Percentiles rank a stretch among this genome's conserved stretches.
phyloP scores from a whole-genome alignment of 2,113 vertebrate species.

The Spheniscus mendiculus region DNA sequence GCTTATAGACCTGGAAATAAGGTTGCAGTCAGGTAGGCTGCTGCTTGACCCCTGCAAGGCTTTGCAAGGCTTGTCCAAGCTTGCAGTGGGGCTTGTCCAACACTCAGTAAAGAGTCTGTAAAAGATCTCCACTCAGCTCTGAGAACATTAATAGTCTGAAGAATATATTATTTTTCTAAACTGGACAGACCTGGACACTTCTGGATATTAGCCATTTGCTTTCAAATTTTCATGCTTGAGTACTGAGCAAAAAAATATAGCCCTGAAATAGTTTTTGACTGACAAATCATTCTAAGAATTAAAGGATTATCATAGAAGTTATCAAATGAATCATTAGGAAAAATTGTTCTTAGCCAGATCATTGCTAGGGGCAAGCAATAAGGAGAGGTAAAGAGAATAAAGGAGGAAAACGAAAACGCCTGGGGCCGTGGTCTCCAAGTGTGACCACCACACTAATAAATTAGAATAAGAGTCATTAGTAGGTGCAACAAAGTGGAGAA shows the following conservation, averaged over 20 bases:
- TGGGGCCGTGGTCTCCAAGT: slow-evolving; percentile 12
- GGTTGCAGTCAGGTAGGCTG: neutral
- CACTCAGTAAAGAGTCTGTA: neutral
- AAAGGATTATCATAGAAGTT: slow-evolving; percentile 14
- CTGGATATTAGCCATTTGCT: neutral
- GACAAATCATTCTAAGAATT: neutral
- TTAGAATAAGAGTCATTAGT: slow-evolving; percentile 55
- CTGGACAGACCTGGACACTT: neutral
- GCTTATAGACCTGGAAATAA: neutral
- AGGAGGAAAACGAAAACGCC: slow-evolving; percentile 16
- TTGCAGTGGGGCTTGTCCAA: neutral
- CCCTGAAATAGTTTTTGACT: neutral
- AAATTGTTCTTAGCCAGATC: slow-evolving; percentile 11
- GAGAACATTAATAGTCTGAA: neutral
- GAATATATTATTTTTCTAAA: neutral
- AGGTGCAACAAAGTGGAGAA: slow-evolving; percentile 53
- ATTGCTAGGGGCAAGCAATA: slow-evolving; percentile 6
- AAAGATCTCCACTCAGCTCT: neutral
- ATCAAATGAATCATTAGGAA: neutral
- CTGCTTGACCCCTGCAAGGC: neutral
- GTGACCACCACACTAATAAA: slow-evolving; percentile 36
- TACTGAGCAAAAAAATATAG: neutral
- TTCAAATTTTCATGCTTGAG: neutral
- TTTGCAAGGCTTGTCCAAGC: neutral
- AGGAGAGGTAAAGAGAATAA: neutral